Evolutionary conservation across 92 coral and sea anemone genomes (phyloP).

Genomic region (Heteractis magnifica): DNA sequence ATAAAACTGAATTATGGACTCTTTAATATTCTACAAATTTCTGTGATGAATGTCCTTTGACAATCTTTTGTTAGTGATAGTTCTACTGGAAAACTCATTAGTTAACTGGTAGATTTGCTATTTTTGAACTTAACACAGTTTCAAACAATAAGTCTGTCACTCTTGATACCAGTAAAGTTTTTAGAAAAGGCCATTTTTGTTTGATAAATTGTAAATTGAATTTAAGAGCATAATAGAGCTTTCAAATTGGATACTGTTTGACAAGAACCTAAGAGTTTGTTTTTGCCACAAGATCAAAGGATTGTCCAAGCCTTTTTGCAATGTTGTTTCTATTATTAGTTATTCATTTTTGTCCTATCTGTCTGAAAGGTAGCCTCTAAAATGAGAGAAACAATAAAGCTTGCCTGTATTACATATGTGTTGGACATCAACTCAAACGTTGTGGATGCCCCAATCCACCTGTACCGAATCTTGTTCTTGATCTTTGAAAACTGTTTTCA

Average conservation of each 20-base stretch:
- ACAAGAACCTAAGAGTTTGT: neutral
- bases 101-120: neutral
- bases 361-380: neutral
- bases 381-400: neutral
- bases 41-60: neutral
- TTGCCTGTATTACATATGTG: constrained; percentile 15
- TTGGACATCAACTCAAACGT: constrained; percentile 7
- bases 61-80: constrained; percentile 3
- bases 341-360: neutral
- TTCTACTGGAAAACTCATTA: neutral
- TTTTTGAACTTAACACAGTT: neutral
- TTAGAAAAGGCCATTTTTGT: neutral
- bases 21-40: neutral
- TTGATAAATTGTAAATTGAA: neutral
- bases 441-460: constrained; percentile 8
- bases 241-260: neutral
- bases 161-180: neutral
- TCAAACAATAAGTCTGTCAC: neutral
- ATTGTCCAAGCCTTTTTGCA: neutral
- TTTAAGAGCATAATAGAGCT: neutral
- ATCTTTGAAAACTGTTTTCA: constrained; percentile 8
- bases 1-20: neutral
- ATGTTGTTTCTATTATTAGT: neutral
- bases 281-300: neutral
- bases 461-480: constrained; percentile 5